Evolutionary conservation across 2,888 invertebrate genomes (phyloP), one percentile per base, ranked within the genome.

Genomic region (Athalia cordata): DNA sequence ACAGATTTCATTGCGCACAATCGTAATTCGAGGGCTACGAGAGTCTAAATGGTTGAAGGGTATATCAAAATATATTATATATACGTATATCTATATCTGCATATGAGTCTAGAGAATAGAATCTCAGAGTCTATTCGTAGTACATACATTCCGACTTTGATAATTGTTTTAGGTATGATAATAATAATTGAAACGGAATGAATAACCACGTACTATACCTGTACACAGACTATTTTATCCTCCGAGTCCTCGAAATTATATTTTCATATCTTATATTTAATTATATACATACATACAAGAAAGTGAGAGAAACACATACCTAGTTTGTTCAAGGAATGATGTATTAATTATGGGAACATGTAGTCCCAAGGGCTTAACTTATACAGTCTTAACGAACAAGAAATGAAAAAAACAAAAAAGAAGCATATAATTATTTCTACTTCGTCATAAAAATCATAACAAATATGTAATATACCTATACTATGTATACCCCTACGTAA

Each of bases 191-290:
- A 6, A 7, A 55, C 29, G 29, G 29, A 29, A 29, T 29, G 29
- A 29, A 29, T 29, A 29, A 29, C 29, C 29, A 29, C 29, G 29
- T 29, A 29, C 29, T 29, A 29, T 29, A 29, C 29, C 29, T 29
- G 29, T 29, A 29, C 29, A 57, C 15, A 43, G 13, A 47, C 13
- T 72, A 72, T 15, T 57, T 72, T 57, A 4, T 7, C 7, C 6
- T 49, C 5, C 49, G 29, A 75, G n/a, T 75, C 62, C 62, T 75
- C 49, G 62, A 52, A 57, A 72, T 15, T 75, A 75, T 75, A 75
- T 75, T 75, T 75, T 75, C 75, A 75, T 75, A 75, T 50, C 13
- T 72, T 72, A 61, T 75, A 75, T 75, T 75, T 75, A 62, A 62
- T 29, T 75, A 75, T 9, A 15, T 49, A 7, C n/a, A 8, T 43